Evolutionary conservation across 2,888 invertebrate genomes (phyloP), one percentile per base, ranked within the genome.

Genomic region (Odontomyia ornata): DNA sequence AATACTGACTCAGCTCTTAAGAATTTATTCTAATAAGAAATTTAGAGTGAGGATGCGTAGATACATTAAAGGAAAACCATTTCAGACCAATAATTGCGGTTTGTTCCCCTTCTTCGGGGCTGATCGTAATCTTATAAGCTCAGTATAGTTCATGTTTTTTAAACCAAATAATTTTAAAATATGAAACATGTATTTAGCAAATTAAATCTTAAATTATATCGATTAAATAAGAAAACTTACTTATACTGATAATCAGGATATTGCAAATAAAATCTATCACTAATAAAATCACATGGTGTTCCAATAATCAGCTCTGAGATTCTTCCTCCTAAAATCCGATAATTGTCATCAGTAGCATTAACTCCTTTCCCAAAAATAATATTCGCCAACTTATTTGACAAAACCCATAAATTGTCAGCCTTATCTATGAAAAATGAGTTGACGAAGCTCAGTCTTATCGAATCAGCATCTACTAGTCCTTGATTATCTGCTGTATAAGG

Each of bases 301-400:
- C 87, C 87, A 79, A 83, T 83, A 77, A 87, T 85, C 3, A 87
- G 79, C 56, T 87, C 87, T 1, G 80, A 81, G 76, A 84, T 86
- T 60, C 83, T 83, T 60, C 86, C 87, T 25, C 81, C 84, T 77
- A 87, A 77, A 71, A 87, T 83, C 27, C 87, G 88, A 83, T 91
- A 94, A 86, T 95, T 95, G 36, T 91, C 85, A 75, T 91, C 91
- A 46, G 91, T 89, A 28, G 90, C 88, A 83, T 73, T 73, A 36
- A 73, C 15, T 5, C 73, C 73, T 4, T 36, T 7, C 2, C 23
- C 36, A 23, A 73, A 90, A 71, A 94, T 85, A 84, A 93, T 95
- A 13, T 89, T 88, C 0, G 94, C 93, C 89, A 95, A 90, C 81
- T 89, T 91, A 84, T 95, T 94, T 0, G 93, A 92, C 1, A 95